Base-by-base conservation (phyloP, 1,140 invertebrate species). In the Philotrypesis tridentata region DNA sequence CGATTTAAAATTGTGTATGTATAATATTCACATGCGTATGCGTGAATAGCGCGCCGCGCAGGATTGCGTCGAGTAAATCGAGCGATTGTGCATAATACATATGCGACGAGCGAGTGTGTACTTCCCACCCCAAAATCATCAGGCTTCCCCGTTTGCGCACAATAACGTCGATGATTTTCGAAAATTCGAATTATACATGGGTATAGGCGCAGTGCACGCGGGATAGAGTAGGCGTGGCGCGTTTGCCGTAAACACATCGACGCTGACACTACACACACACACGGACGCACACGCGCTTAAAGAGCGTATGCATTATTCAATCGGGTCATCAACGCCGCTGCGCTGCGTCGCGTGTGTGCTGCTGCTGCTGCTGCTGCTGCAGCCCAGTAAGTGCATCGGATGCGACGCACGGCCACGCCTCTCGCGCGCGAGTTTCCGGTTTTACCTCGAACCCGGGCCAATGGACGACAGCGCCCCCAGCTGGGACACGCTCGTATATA, bases 351-450 rank as follows among this genome's bases (percentile, higher is more conserved):
- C 5, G 85, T 37, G 33, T 8, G 37, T 40, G 40, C n/a, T n/a
- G n/a, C n/a, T n/a, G n/a, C n/a, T n/a, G n/a, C n/a, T n/a, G n/a
- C n/a, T n/a, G n/a, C n/a, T 55, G 6, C 27, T 17, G 61, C 86
- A 85, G 87, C 86, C 48, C 85, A 83, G 84, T 83, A 67, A 85
- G 80, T 87, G 85, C 87, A 87, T 85, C 85, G 87, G 88, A 87
- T 87, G 86, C 84, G 81, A 68, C 72, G 83, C 9, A 23, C 31
- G 68, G 55, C 87, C 87, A 87, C 87, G 87, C 87, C 87, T 72
- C 48, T 80, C 80, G 29, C 71, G 83, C 79, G 23, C 76, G 33
- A 79, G 87, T 78, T 86, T 83, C 87, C 86, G 87, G 85, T 88
- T 87, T 87, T 85, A 61, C 43, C 61, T 48, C 84, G 83, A 85